Conservation (phyloP, 2,113 vertebrate genomes). For the Rhagologus leucostigma region DNA sequence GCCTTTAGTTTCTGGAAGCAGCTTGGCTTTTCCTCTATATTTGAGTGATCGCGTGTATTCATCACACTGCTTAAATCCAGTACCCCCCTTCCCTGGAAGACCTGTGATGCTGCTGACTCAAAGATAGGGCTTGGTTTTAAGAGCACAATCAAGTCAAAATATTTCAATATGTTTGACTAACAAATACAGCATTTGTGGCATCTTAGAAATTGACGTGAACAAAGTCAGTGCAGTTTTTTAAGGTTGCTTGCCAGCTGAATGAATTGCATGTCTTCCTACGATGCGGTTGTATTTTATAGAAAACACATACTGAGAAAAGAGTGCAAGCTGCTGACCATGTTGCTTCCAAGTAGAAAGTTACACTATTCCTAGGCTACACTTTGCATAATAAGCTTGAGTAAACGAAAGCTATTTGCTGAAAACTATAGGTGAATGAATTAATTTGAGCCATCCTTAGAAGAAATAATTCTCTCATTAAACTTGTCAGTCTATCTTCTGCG, state of each 20-base stretch:
- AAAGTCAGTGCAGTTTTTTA: not conserved
- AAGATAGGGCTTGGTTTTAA: not conserved
- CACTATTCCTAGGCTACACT: not conserved
- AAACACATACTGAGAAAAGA: not conserved
- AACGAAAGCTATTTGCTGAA: not conserved
- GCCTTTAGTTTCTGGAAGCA: not conserved
- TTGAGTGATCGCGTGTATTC: rapidly evolving
- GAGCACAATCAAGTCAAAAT: not conserved
- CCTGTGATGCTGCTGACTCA: not conserved
- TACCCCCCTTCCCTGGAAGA: not conserved
- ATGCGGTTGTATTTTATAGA: not conserved
- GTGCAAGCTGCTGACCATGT: not conserved
- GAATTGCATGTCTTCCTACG: not conserved
- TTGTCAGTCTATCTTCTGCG: not conserved
- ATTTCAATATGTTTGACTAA: not conserved
- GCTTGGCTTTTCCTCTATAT: not conserved
- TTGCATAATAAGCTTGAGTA: not conserved
- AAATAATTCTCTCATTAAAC: not conserved
- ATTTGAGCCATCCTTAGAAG: not conserved
- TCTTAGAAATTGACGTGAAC: not conserved
- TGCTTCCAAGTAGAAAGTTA: not conserved
- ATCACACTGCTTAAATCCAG: not conserved
- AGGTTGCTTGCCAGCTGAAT: not conserved
- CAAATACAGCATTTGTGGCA: not conserved
- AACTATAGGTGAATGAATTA: not conserved